Base-by-base conservation (phyloP, 2,888 invertebrate species). In the Lampropteryx suffumata region DNA sequence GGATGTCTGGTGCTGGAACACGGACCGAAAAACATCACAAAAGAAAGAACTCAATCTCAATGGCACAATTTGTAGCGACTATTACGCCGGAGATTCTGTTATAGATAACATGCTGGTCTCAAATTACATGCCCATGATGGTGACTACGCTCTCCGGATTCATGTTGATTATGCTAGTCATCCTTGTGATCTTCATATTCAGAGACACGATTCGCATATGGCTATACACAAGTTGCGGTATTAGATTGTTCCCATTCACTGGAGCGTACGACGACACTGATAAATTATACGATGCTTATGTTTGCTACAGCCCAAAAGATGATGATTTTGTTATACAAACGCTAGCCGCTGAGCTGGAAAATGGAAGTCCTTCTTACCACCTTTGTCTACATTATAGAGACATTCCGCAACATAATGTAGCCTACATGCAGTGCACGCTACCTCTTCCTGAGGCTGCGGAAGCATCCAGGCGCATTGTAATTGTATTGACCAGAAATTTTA, bases 281-380 rank as follows among this genome's bases (percentile, higher is more conserved):
- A 96, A 96, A 81, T 92, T 96, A 54, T 98, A 97, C 90, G 98
- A 98, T 86, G 97, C 96, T 62, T 98, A 98, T 85, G 94, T 98
- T 39, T 94, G 97, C 73, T 98, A 98, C 91, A 96, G 97, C 73
- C 95, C 96, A 52, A 96, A 96, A 83, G 98, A 98, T 87, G 97
- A 97, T 77, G 95, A 96, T 78, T 97, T 97, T 85, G 97, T 98
- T 46, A 93, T 96, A 65, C 95, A 96, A 79, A 95, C 95, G 47
- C 92, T 98, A 61, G 96, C 95, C 51, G 94, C 95, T 55, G 96
- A 97, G 74, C 87, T 98, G 69, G 97, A 98, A 85, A 95, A 95
- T 76, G 96, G 95, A 30, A 92, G 92, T 58, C 94, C 94, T 11
- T 93, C 94, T 5, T 96, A 97, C 72, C 93, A 96, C 64, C 89